Evolutionary conservation across 2,113 vertebrate species (phyloP).

Genomic region (Herpetotheres cachinnans): DNA sequence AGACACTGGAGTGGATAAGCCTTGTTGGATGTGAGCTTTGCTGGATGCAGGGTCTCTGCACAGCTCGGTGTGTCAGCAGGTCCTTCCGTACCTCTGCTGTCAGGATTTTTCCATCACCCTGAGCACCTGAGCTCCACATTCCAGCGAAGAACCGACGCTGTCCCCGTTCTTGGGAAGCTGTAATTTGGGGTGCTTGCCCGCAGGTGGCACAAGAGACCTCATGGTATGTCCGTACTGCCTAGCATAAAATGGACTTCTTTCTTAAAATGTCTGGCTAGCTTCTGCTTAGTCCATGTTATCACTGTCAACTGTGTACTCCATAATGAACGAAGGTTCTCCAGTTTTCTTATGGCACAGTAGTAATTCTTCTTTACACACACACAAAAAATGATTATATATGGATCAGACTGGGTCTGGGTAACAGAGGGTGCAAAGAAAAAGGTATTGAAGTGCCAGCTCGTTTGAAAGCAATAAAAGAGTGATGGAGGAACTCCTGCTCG

Average conservation of each 20-base stretch:
- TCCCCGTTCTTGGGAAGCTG: not conserved
- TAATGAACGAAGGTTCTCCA: not conserved
- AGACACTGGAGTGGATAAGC: too few relatives aligned
- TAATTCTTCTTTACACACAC: not conserved
- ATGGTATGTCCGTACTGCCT: not conserved
- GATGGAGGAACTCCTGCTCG: rapidly evolving
- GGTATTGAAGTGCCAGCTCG: not conserved
- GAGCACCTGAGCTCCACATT: not conserved
- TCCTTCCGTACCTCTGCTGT: too few relatives aligned
- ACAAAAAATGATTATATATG: not conserved
- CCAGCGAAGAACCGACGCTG: rapidly evolving
- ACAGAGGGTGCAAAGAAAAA: not conserved
- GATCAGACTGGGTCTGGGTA: not conserved
- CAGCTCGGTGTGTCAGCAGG: not conserved
- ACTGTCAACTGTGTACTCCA: not conserved
- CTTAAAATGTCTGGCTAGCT: not conserved
- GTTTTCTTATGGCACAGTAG: not conserved
- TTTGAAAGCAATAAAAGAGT: not conserved
- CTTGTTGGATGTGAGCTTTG: not conserved
- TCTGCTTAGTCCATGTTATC: rapidly evolving
- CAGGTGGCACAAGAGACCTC: not conserved
- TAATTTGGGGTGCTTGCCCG: not conserved
- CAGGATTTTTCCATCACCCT: not conserved
- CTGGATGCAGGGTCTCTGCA: not conserved
- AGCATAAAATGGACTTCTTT: not conserved